Conservation (phyloP, 2,113 vertebrate genomes). For the Caranx melampygus region DNA sequence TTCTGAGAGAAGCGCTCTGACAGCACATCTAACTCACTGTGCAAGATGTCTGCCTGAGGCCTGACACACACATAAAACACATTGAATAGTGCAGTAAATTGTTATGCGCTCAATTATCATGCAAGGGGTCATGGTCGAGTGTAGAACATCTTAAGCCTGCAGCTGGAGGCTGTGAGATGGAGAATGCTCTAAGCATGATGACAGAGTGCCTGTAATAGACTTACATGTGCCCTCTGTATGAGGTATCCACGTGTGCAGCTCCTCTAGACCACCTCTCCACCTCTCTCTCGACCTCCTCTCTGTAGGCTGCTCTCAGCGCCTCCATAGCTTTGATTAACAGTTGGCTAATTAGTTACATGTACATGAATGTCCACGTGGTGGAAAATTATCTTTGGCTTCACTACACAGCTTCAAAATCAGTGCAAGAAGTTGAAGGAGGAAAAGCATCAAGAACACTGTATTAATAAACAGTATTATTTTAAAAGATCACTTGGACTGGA, state of each 20-base stretch:
- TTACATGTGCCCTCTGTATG: slow-evolving; percentile 87
- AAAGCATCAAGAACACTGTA: not conserved
- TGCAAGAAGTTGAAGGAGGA: not conserved
- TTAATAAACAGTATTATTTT: not conserved
- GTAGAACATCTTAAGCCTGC: slow-evolving; percentile 43
- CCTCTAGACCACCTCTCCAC: slow-evolving; percentile 84
- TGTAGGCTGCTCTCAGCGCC: slow-evolving; percentile 90
- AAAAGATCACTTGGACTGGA: not conserved
- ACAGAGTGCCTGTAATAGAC: slow-evolving; percentile 49
- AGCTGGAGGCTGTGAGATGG: slow-evolving; percentile 20
- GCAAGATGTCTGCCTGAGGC: slow-evolving; percentile 83
- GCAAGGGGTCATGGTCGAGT: not conserved
- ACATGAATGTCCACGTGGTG: not conserved
- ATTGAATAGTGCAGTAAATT: slow-evolving; percentile 21
- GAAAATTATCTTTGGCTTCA: not conserved
- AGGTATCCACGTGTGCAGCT: slow-evolving; percentile 71
- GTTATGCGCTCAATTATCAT: not conserved
- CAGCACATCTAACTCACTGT: slow-evolving; percentile 89
- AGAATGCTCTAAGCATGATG: not conserved
- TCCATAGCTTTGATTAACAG: slow-evolving; percentile 85
- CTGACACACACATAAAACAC: slow-evolving; percentile 77
- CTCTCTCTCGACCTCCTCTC: slow-evolving; percentile 89
- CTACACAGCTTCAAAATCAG: not conserved
- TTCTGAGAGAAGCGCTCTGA: slow-evolving; percentile 91
- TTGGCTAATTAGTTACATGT: not conserved